Percentiles rank a stretch among this genome's conserved stretches.
These are phyloP conservation scores for Sclerurus mexicanus DNA, from an alignment of 2,113 vertebrate genomes.

Conservation along the genomic window DNA sequence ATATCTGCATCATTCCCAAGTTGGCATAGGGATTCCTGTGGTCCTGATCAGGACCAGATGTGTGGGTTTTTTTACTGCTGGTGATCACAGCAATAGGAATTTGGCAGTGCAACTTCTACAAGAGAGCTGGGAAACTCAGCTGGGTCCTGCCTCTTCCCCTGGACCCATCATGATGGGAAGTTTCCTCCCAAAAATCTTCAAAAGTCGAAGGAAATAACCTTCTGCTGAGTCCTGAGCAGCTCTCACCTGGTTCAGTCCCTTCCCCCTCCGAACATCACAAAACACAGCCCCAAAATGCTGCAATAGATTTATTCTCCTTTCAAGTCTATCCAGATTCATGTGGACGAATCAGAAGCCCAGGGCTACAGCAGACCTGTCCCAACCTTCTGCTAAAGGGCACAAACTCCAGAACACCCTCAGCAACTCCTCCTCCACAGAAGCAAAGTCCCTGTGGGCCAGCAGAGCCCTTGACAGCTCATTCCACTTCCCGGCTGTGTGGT, in stretches of 20 bases:
- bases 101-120: background rate
- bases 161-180: background rate
- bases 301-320: fast-evolving
- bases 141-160: background rate
- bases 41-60: background rate
- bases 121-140: background rate
- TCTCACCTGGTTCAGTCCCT: background rate
- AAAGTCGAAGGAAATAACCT: background rate
- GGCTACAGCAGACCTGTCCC: background rate
- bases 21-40: background rate
- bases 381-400: background rate
- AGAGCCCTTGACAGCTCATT: background rate
- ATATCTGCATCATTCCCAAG: background rate
- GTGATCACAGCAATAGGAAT: background rate
- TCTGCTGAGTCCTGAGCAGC: background rate
- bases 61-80: background rate
- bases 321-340: fast-evolving
- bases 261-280: background rate
- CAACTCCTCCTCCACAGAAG: background rate
- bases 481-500: background rate
- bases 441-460: background rate
- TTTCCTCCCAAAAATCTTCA: background rate
- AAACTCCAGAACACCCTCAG: background rate
- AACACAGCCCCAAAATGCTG: fast-evolving
- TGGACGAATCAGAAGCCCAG: background rate